Base-by-base conservation (phyloP, 2,113 vertebrate species). In the Sebastes fasciatus region DNA sequence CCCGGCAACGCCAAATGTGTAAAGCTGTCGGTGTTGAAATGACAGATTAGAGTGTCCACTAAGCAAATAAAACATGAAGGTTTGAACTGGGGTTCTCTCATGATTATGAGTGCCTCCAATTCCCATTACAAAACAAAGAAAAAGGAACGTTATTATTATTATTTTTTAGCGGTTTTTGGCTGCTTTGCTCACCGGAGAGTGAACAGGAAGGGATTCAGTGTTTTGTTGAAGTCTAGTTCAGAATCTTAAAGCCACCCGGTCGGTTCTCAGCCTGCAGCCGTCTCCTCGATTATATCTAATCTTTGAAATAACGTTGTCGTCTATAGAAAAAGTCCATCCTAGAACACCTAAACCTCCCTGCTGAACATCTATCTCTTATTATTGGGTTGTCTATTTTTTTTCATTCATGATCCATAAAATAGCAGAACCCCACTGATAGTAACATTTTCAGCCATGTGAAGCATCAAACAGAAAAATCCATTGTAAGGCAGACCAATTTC, bases 31-130 rank as follows among this genome's bases (percentile, higher is more conserved):
- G 43, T 13, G 66, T 75, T 66, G 43, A 76, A 86, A 70, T 80
- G 89, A 84, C 79, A 85, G 82, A 88, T 86, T 80, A 85, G 64
- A 73, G 42, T 54, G 49, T 83, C 82, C 68, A 23, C 71, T 26
- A 34, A 72, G 60, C 86, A 66, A 87, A 72, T 88, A 49, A 84
- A 86, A 86, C 77, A 62, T 13, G 0, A 85, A 61, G 45, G 66
- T 73, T 65, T 75, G 46, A 73, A 64, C 40, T 69, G 6, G 9
- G 12, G 6, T 17, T 58, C 51, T 58, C 6, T 48, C 16, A 1
- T 81, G 43, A 84, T 68, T 84, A 26, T 57, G 14, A 23, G 16
- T 8, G 2, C 6, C 21, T 85, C 16, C 60, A 82, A 84, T 45
- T 80, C 81, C 57, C 54, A 73, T 61, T 64, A 68, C 57, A 79